Evolutionary conservation across 2,113 vertebrate species (phyloP).

Genomic region (Chamaea fasciata): DNA sequence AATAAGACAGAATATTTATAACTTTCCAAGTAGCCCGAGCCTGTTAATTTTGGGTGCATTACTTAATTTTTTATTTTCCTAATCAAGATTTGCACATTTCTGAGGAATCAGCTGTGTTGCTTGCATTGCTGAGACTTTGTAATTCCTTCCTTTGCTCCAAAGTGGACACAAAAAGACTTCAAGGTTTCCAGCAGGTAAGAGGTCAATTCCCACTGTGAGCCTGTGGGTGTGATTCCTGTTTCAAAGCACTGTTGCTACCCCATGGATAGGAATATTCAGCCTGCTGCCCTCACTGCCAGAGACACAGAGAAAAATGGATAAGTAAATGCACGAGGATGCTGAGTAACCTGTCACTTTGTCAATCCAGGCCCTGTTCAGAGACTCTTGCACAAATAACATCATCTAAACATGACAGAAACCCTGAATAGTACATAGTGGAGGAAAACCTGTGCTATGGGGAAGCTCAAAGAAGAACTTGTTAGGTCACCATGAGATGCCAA

Average conservation of each 20-base stretch:
- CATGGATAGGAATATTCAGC: background rate
- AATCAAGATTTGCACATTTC: background rate
- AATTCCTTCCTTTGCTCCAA: background rate
- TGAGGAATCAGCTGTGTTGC: background rate
- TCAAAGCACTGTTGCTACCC: background rate
- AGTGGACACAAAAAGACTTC: background rate
- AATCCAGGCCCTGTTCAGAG: background rate
- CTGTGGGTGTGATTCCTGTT: background rate
- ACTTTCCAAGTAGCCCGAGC: background rate
- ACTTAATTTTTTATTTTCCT: background rate
- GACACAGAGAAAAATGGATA: background rate
- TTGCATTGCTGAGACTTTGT: background rate
- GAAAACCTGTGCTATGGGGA: background rate
- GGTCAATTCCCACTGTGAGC: background rate
- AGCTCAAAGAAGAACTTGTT: background rate
- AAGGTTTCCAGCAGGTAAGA: background rate
- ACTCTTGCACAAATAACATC: background rate
- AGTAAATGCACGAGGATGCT: rapidly evolving
- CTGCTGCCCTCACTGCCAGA: background rate
- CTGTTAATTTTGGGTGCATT: background rate
- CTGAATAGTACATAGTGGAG: background rate
- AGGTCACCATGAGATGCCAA: background rate
- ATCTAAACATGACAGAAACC: background rate
- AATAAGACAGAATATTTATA: constrained; percentile 1
- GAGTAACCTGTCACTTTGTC: background rate